Evolutionary conservation across 1,140 invertebrate species (phyloP).

Genomic region (Drosophila trapezifrons): DNA sequence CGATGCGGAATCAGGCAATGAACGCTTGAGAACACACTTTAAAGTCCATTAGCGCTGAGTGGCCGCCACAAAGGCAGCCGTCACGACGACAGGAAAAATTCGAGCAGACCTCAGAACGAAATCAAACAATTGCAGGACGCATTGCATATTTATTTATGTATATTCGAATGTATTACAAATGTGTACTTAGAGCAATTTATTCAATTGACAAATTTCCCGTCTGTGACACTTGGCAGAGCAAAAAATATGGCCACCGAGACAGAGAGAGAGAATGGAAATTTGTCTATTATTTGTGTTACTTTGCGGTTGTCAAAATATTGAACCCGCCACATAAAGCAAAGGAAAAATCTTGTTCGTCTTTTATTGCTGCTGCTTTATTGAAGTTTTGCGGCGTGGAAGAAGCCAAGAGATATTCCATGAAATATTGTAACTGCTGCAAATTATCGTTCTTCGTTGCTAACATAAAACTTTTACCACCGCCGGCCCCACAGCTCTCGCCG

Average conservation of each 20-base stretch:
- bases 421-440: constrained; percentile 71
- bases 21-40: constrained; percentile 76
- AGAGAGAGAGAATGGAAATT: constrained; percentile 20
- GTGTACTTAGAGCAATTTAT: constrained; percentile 52
- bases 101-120: constrained; percentile 13
- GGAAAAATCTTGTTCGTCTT: constrained; percentile 47
- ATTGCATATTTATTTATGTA: constrained; percentile 51
- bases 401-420: constrained; percentile 55
- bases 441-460: constrained; percentile 70
- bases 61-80: constrained; percentile 46
- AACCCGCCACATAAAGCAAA: constrained; percentile 32
- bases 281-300: constrained; percentile 44
- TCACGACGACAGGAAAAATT: constrained; percentile 26
- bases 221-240: constrained; percentile 47
- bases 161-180: constrained; percentile 28
- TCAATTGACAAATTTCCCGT: constrained; percentile 51
- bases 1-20: constrained; percentile 46
- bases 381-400: constrained; percentile 37
- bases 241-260: constrained; percentile 39
- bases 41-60: constrained; percentile 80
- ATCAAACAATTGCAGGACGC: constrained; percentile 45
- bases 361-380: constrained; percentile 59
- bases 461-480: constrained; percentile 59
- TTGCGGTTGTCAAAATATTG: constrained; percentile 56
- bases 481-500: constrained; percentile 15